A percentile compares a stretch with the other conserved stretches of the same genome.
Conservation (phyloP, 2,113 vertebrate genomes). For the Carassius carassius region DNA sequence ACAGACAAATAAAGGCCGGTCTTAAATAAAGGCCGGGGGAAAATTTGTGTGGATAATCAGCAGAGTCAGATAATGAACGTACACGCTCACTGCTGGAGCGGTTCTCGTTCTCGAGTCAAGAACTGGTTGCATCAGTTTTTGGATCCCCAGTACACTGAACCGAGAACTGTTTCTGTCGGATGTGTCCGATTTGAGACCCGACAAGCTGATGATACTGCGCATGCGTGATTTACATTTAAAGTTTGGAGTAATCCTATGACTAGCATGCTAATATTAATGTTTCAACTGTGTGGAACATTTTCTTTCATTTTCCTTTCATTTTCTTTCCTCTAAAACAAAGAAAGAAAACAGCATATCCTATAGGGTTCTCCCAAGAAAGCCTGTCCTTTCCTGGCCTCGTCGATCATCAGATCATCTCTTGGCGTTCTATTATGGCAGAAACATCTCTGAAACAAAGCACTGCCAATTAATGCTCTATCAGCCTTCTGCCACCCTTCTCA, state of each 20-base stretch:
- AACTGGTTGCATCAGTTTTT: too few relatives aligned
- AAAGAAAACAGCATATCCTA: slow-evolving; percentile 12
- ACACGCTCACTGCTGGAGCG: too few relatives aligned
- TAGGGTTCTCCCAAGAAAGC: slow-evolving; percentile 43
- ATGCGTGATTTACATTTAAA: not conserved
- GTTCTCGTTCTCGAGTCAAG: too few relatives aligned
- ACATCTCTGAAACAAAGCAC: slow-evolving; percentile 56
- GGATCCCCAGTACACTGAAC: too few relatives aligned
- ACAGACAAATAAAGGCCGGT: too few relatives aligned
- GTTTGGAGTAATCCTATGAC: not conserved
- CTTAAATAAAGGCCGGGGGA: too few relatives aligned
- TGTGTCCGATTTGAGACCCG: too few relatives aligned
- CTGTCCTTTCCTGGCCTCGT: slow-evolving; percentile 35
- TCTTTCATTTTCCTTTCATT: not conserved
- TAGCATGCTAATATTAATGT: not conserved
- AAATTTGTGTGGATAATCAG: too few relatives aligned
- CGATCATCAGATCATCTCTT: slow-evolving; percentile 58
- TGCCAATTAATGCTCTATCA: slow-evolving; percentile 56
- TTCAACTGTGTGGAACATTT: not conserved
- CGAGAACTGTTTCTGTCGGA: too few relatives aligned
- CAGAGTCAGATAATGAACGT: too few relatives aligned
- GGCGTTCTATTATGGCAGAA: slow-evolving; percentile 57
- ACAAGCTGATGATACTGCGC: too few relatives aligned
- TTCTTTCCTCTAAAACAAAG: not conserved
- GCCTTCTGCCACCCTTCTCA: slow-evolving; percentile 52